A percentile compares a stretch with the other conserved stretches of the same genome.
Conservation (phyloP, 37 sponge, comb jelly and placozoan species). For the Mnemiopsis leidyi region DNA sequence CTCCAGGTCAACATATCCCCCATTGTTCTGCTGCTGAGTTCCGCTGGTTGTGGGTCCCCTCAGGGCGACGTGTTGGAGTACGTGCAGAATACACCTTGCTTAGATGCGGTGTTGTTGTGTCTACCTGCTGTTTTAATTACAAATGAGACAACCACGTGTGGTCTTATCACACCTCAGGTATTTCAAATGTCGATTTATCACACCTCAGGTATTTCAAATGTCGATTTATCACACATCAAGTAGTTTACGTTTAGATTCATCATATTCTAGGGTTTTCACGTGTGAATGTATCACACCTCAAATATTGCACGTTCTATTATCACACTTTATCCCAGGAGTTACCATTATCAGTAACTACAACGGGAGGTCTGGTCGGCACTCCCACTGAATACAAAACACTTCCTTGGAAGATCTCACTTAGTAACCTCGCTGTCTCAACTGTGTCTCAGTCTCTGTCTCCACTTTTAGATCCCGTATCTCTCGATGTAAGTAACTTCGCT, state of each 20-base stretch:
- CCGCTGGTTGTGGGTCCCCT: slow-evolving; percentile 11
- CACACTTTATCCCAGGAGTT: slow-evolving; percentile 58
- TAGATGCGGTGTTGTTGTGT: background rate
- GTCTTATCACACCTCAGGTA: slow-evolving; percentile 46
- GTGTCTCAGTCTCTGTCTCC: background rate
- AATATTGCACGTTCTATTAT: too few relatives aligned
- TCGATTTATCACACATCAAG: slow-evolving; percentile 25
- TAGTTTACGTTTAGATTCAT: background rate
- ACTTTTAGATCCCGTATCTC: background rate
- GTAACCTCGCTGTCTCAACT: slow-evolving; percentile 14
- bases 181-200: background rate
- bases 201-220: slow-evolving; percentile 24
- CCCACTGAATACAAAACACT: background rate
- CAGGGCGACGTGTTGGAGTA: slow-evolving; percentile 48
- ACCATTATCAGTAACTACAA: slow-evolving; percentile 38
- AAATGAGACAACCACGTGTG: slow-evolving; percentile 12
- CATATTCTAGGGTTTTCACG: slow-evolving; percentile 6
- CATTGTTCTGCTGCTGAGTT: background rate
- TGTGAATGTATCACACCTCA: too few relatives aligned
- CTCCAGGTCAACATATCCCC: slow-evolving; percentile 40
- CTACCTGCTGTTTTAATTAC: background rate
- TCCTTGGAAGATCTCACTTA: slow-evolving; percentile 58
- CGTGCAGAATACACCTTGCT: background rate
- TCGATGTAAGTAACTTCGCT: background rate
- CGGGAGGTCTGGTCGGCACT: background rate